Percentiles rank a stretch among this genome's conserved stretches.
Evolutionary conservation across 2,888 invertebrate species (phyloP).

Genomic region (Tryphoninae sp.): DNA sequence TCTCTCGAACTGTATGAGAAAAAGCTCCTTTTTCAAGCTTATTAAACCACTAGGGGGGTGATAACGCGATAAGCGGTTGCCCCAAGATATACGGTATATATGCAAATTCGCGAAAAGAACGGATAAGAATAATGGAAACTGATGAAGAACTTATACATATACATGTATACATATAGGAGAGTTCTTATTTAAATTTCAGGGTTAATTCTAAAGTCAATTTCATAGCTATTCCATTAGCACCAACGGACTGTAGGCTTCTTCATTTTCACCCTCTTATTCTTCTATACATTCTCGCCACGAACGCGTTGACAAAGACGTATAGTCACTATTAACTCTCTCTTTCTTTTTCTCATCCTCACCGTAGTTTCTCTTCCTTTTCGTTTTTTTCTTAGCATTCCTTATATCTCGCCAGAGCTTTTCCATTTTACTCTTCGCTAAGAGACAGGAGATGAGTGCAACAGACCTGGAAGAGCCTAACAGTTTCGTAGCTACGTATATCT

Average conservation of each 20-base stretch:
- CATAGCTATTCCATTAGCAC: constrained; percentile 62
- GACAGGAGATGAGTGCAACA: constrained; percentile 21
- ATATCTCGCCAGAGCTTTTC: constrained; percentile 23
- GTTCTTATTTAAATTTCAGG: constrained; percentile 61
- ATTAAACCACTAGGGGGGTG: constrained; percentile 14
- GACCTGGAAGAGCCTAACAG: background rate
- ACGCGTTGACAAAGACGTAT: constrained; percentile 40
- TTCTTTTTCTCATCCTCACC: constrained; percentile 4
- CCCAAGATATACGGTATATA: constrained; percentile 42
- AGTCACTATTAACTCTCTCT: constrained; percentile 43
- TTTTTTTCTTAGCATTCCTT: constrained; percentile 3
- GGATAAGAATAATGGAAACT: constrained; percentile 40
- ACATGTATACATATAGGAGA: background rate
- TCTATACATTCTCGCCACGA: constrained; percentile 42
- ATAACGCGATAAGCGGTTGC: constrained; percentile 54
- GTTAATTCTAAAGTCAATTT: constrained; percentile 66
- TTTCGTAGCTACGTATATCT: constrained; percentile 12
- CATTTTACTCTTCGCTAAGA: constrained; percentile 33
- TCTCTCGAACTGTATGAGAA: background rate
- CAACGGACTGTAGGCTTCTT: constrained; percentile 14
- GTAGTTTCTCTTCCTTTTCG: constrained; percentile 34
- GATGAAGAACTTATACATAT: background rate
- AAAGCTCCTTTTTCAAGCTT: constrained; percentile 24
- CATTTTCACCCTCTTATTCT: constrained; percentile 19
- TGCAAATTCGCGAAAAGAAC: constrained; percentile 54